Conservation (phyloP, 2,113 vertebrate genomes). For the Melanocharis versteri region DNA sequence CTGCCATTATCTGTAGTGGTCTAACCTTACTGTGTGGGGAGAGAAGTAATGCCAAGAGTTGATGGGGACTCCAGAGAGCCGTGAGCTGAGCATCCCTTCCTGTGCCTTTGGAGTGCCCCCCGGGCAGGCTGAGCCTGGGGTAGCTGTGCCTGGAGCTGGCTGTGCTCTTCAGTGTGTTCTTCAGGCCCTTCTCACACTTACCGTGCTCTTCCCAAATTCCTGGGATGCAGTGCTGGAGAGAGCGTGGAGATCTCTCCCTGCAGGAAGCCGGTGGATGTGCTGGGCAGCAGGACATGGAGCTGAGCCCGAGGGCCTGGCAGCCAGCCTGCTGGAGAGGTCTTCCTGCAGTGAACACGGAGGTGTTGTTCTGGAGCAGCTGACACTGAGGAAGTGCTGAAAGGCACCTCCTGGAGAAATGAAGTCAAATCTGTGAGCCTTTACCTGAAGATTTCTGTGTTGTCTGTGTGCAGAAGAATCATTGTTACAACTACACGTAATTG, state of each 20-base stretch:
- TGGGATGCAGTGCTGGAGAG: fast-evolving
- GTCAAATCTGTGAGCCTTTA: not conserved
- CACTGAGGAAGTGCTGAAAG: not conserved
- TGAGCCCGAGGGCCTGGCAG: not conserved
- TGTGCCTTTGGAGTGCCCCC: fast-evolving
- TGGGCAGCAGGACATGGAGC: not conserved
- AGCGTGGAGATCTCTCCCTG: fast-evolving
- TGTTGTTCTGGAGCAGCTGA: not conserved
- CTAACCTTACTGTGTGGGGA: not conserved
- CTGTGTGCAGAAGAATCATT: not conserved
- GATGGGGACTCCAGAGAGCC: fast-evolving
- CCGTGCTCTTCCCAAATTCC: not conserved
- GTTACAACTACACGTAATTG: not conserved
- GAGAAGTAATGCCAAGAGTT: not conserved
- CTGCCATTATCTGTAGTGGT: not conserved
- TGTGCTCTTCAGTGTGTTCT: not conserved
- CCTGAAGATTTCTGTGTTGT: not conserved
- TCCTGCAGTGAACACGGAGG: not conserved
- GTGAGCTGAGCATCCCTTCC: not conserved
- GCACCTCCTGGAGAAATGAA: not conserved
- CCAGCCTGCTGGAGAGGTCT: not conserved
- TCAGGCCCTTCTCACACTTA: not conserved
- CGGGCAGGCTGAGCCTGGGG: not conserved
- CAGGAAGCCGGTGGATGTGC: fast-evolving
- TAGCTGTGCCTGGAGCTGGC: not conserved